These are phyloP conservation scores for Mola mola DNA, from an alignment of 2,113 vertebrate species.

Conservation along the genomic window DNA sequence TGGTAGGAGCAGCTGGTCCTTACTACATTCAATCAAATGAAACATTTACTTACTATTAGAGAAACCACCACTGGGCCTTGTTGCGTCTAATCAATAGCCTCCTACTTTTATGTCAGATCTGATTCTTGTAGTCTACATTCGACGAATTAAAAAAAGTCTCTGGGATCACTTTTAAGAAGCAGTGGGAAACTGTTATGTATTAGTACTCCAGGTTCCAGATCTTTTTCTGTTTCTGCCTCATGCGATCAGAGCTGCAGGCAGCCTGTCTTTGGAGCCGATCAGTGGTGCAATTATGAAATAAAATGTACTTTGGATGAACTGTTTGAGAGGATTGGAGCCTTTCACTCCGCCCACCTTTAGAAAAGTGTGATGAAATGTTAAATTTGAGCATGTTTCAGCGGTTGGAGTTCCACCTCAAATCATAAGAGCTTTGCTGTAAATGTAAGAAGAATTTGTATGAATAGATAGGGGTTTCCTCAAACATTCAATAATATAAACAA, in stretches of 20 bases:
- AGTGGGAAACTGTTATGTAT: constrained; percentile 23
- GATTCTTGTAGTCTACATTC: constrained; percentile 41
- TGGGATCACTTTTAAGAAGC: constrained; percentile 34
- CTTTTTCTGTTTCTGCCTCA: constrained; percentile 22
- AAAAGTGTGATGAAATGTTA: constrained; percentile 37
- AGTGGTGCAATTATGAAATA: constrained; percentile 58
- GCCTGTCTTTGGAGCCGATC: constrained; percentile 43
- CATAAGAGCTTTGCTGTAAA: no score
- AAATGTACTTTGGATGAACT: constrained; percentile 35
- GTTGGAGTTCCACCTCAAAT: no score
- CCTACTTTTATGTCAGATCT: constrained; percentile 48
- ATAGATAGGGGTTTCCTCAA: no score
- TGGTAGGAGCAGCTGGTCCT: constrained; percentile 9
- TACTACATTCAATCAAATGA: constrained; percentile 27
- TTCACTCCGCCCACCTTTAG: constrained; percentile 18
- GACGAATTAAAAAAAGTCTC: constrained; percentile 12
- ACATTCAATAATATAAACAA: no score
- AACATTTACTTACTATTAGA: constrained; percentile 29
- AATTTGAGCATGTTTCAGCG: no score
- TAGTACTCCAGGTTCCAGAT: no score
- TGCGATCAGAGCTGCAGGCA: constrained; percentile 38
- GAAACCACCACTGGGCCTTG: constrained; percentile 24
- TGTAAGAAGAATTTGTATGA: no score
- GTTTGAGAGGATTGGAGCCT: constrained; percentile 11
- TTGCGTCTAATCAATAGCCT: constrained; percentile 58